Percentiles rank a stretch among this genome's conserved stretches.
Evolutionary conservation across 2,797 vertebrate species (phyloP).

Genomic region (Phyllotis vaccarum): DNA sequence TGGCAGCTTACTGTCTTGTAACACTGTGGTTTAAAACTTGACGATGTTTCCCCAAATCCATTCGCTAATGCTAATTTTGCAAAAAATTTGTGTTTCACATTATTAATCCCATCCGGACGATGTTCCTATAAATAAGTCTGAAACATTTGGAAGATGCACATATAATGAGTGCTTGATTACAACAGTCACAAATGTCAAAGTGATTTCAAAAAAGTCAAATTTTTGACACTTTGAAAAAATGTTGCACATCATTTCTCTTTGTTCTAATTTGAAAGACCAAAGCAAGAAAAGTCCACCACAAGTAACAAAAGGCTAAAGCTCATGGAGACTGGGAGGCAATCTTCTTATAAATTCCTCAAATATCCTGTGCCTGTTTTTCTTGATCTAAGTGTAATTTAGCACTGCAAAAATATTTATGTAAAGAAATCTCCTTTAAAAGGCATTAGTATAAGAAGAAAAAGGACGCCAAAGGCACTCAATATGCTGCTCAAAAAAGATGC

Average conservation of each 20-base stretch:
- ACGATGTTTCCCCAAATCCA: conserved; percentile 63
- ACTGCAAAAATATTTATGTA: conserved; percentile 88
- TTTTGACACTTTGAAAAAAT: conserved; percentile 55
- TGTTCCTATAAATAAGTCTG: conserved; percentile 76
- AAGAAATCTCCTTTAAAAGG: conserved; percentile 86
- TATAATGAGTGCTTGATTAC: conserved; percentile 57
- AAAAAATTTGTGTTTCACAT: conserved; percentile 71
- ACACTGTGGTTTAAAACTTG: conserved; percentile 62
- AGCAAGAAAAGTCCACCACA: conserved; percentile 29
- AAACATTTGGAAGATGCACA: conserved; percentile 50
- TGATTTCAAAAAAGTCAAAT: conserved; percentile 31
- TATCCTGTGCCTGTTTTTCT: conserved; percentile 90
- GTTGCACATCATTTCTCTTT: not conserved
- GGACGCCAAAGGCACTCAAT: conserved; percentile 79
- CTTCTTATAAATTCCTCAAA: conserved; percentile 61
- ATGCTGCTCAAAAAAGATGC: conserved; percentile 84
- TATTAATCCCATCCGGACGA: conserved; percentile 70
- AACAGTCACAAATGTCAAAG: conserved; percentile 64
- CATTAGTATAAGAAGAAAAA: conserved; percentile 63
- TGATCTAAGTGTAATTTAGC: conserved; percentile 82
- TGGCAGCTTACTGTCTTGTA: conserved; percentile 55
- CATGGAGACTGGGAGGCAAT: conserved; percentile 25
- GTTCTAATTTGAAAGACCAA: not conserved
- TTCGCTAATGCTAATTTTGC: conserved; percentile 50
- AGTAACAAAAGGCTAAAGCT: conserved; percentile 61